Base-by-base conservation (phyloP, 1,140 invertebrate species). In the Dreissena polymorpha region DNA sequence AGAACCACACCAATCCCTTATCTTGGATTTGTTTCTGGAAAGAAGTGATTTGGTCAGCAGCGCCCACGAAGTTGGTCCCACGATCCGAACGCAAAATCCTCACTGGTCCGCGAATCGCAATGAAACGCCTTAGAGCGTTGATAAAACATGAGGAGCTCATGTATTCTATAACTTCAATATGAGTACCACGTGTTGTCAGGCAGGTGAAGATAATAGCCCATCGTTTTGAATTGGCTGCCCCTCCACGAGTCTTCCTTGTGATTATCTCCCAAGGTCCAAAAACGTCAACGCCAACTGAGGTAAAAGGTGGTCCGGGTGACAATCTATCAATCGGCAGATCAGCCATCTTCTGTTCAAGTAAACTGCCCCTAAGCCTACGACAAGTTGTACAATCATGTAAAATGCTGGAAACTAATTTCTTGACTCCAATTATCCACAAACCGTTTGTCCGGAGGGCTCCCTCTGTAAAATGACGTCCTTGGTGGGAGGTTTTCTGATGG, bases 401-500 rank as follows among this genome's bases (percentile, higher is more conserved):
- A 0, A 67, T 12, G 12, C 78, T 80, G 18, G 65, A 68, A n/a
- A 88, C 67, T 14, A 81, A 13, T 25, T 63, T 23, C 21, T 82
- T 86, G n/a, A 13, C 65, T 18, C 83, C 84, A 14, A 85, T 72
- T 7, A 89, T 82, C 87, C 88, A 89, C 53, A 72, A n/a, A n/a
- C n/a, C n/a, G n/a, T n/a, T n/a, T n/a, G n/a, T n/a, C n/a, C n/a
- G n/a, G n/a, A n/a, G n/a, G n/a, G n/a, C n/a, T n/a, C n/a, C n/a
- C n/a, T n/a, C n/a, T n/a, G n/a, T n/a, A n/a, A n/a, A n/a, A n/a
- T n/a, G n/a, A n/a, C n/a, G n/a, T n/a, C n/a, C n/a, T n/a, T n/a
- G n/a, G n/a, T n/a, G n/a, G n/a, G n/a, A n/a, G n/a, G n/a, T n/a
- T n/a, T n/a, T n/a, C n/a, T n/a, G n/a, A n/a, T n/a, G n/a, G n/a